These are phyloP conservation scores for Charadrius vociferus DNA, from an alignment of 2,113 vertebrate species.

Conservation along the genomic window DNA sequence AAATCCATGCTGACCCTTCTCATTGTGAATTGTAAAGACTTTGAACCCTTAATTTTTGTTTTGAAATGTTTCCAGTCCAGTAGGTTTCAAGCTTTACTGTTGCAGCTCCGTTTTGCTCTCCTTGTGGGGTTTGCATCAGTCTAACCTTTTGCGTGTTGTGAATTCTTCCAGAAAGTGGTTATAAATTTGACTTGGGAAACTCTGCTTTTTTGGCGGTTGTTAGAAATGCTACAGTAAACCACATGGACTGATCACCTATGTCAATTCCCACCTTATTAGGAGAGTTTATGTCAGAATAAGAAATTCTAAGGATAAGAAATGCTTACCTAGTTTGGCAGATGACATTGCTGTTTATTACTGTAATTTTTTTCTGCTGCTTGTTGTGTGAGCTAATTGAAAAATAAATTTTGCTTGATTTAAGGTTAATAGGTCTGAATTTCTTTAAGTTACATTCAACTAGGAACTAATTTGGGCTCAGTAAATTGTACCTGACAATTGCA, in stretches of 20 bases:
- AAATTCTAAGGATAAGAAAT: not conserved
- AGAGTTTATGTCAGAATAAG: not conserved
- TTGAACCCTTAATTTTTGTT: not conserved
- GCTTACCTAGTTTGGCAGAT: not conserved
- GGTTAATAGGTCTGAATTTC: not conserved
- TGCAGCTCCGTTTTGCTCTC: not conserved
- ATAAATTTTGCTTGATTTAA: not conserved
- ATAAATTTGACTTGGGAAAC: not conserved
- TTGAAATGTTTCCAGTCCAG: not conserved
- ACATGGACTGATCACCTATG: not conserved
- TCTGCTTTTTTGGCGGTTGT: not conserved
- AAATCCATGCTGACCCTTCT: not conserved
- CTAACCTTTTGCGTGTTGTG: not conserved
- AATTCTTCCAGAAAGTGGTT: not conserved
- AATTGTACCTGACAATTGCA: conserved; percentile 3
- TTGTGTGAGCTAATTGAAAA: not conserved
- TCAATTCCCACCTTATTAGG: not conserved
- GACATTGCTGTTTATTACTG: not conserved
- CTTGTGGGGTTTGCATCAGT: not conserved
- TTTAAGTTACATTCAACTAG: not conserved
- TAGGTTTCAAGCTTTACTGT: not conserved
- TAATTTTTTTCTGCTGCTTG: not conserved
- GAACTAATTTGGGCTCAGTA: not conserved
- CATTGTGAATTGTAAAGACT: not conserved
- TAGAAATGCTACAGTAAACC: not conserved